Evolutionary conservation across 2,888 invertebrate genomes (phyloP), one percentile per base, ranked within the genome.

Genomic region (Dryocosmus kuriphilus): DNA sequence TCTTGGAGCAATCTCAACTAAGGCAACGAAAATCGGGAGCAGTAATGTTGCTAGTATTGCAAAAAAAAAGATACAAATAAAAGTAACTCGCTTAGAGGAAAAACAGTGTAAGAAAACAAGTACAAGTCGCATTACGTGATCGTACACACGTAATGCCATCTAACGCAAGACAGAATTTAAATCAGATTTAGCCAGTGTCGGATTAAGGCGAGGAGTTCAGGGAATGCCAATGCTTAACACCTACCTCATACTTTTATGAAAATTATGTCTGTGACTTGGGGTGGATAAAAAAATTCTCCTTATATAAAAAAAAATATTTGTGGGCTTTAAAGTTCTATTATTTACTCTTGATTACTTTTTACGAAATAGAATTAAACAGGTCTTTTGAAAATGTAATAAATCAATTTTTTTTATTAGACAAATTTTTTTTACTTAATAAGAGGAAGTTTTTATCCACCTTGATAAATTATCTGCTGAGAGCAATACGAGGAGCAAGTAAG

Each of bases 11-110:
- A 63, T 63, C 22, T 63, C 9, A 24, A 67, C 16, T 24, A 67
- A 67, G 41, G 67, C 67, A 67, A 67, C 67, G 67, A 67, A 67
- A 67, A 67, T 67, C 41, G 67, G 41, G 67, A 67, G 67, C 67
- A 67, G 67, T 46, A 46, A 41, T 67, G 41, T 67, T 46, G 67
- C 67, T 41, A 27, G 24, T n/a, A n/a, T 67, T 67, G 67, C 41
- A 67, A 67, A 24, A 19, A 63, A 67, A 38, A 22, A 61, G 4
- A 62, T 9, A 65, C 24, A 24, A 67, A 67, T 38, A 67, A 63
- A 38, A 38, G 38, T 63, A 67, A 67, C 67, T 67, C 27, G 8
- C 9, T 67, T 67, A 27, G 67, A 67, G 46, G 67, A 27, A 46
- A 67, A 67, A 46, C 67, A 67, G 67, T 67, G 67, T 67, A 67